These are phyloP conservation scores for Saimiri boliviensis DNA, from an alignment of 2,113 vertebrate genomes.

Conservation along the genomic window DNA sequence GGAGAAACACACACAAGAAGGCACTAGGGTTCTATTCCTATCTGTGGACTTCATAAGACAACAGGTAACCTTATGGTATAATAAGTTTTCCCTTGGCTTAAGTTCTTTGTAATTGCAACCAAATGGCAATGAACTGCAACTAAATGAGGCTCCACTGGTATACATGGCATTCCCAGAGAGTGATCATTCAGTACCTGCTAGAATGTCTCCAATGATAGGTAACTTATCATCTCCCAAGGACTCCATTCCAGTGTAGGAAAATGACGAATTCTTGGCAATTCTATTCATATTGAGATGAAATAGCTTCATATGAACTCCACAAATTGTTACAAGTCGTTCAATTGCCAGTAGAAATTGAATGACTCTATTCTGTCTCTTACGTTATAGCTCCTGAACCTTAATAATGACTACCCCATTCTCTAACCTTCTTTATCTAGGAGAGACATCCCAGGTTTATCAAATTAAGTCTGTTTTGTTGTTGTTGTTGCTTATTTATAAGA, in stretches of 20 bases:
- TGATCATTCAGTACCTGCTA: neutral
- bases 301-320: neutral
- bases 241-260: neutral
- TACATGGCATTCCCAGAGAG: neutral
- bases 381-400: neutral
- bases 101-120: neutral
- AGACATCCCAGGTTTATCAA: neutral
- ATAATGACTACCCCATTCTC: neutral
- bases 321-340: neutral
- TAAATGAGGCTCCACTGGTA: neutral
- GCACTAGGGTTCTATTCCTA: neutral
- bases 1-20: neutral
- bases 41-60: neutral
- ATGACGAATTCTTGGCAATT: neutral
- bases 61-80: neutral
- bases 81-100: neutral
- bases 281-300: neutral
- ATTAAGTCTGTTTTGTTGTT: neutral
- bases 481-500: neutral
- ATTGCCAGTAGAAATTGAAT: neutral
- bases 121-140: neutral
- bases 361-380: neutral
- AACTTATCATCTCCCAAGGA: neutral
- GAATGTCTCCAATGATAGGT: neutral
- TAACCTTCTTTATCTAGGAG: neutral